Evolutionary conservation across 2,797 vertebrate genomes (phyloP).

Genomic region (Spea hammondii): DNA sequence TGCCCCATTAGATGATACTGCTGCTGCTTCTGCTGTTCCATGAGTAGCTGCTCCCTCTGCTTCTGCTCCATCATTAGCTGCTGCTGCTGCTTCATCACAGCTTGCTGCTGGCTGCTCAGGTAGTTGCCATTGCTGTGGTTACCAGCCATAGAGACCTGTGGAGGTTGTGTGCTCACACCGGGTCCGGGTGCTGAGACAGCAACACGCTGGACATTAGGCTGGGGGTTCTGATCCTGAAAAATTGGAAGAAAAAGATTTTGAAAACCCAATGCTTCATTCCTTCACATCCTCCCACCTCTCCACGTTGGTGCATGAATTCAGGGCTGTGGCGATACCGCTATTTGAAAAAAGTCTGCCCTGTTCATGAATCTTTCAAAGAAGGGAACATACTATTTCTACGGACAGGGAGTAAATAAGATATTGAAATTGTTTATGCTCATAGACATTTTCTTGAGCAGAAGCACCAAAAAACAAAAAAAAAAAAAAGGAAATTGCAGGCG

Average conservation of each 20-base stretch:
- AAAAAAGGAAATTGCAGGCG: no score
- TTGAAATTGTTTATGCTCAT: no score
- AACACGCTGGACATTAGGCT: constrained; percentile 72
- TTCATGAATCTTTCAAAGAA: no score
- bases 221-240: constrained; percentile 82
- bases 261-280: no score
- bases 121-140: constrained; percentile 77
- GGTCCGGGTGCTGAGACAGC: constrained; percentile 69
- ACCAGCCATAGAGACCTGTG: constrained; percentile 68
- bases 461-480: no score
- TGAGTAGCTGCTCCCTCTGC: constrained; percentile 69
- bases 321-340: no score
- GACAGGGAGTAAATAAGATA: no score
- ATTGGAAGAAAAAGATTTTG: not conserved
- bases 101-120: constrained; percentile 78
- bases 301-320: no score
- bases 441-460: no score
- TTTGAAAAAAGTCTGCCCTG: no score
- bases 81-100: constrained; percentile 80
- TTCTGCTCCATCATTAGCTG: constrained; percentile 78
- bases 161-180: constrained; percentile 70
- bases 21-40: constrained; percentile 74
- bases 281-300: no score
- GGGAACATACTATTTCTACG: no score
- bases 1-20: constrained; percentile 76